phyloP scores from a whole-genome alignment of 1,140 invertebrate genomes.

The Pectinophora gossypiella region DNA sequence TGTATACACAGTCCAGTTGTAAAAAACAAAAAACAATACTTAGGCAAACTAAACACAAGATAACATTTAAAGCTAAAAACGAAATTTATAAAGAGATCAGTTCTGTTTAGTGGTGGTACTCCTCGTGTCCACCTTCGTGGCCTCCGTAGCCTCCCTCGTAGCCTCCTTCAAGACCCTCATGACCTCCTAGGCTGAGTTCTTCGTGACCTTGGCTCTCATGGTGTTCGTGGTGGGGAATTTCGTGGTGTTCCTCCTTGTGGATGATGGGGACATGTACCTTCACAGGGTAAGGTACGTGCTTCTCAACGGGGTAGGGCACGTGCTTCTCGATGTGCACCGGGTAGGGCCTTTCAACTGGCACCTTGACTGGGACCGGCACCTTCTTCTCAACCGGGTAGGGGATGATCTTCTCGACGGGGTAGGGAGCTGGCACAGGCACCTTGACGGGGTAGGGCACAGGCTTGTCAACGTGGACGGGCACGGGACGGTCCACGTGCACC shows the following conservation, averaged over 20 bases:
- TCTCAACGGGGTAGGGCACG: slow-evolving; percentile 78
- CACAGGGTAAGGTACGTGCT: slow-evolving; percentile 76
- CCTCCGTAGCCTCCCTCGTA: slow-evolving; percentile 33
- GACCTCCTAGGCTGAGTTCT: slow-evolving; percentile 23
- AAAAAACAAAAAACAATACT: slow-evolving; percentile 56
- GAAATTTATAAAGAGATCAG: slow-evolving; percentile 64
- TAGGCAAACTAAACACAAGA: slow-evolving; percentile 65
- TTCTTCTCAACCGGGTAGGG: slow-evolving; percentile 78
- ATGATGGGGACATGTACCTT: slow-evolving; percentile 74
- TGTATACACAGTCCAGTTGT: slow-evolving; percentile 40
- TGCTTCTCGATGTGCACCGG: slow-evolving; percentile 80
- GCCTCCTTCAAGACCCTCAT: slow-evolving; percentile 30
- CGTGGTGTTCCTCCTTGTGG: slow-evolving; percentile 61
- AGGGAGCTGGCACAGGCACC: slow-evolving; percentile 77
- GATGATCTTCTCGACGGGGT: slow-evolving; percentile 77
- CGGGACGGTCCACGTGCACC: slow-evolving; percentile 77
- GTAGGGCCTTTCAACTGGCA: slow-evolving; percentile 76
- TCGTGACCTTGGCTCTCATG: slow-evolving; percentile 49
- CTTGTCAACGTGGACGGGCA: slow-evolving; percentile 77
- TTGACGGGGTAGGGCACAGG: slow-evolving; percentile 77
- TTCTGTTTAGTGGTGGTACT: slow-evolving; percentile 45
- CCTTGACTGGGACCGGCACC: slow-evolving; percentile 77
- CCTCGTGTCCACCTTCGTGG: slow-evolving; percentile 50
- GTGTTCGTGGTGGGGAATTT: slow-evolving; percentile 33
- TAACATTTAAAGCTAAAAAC: slow-evolving; percentile 75